Conservation (phyloP, 2,888 invertebrate species). For the Chorisops tibialis region DNA sequence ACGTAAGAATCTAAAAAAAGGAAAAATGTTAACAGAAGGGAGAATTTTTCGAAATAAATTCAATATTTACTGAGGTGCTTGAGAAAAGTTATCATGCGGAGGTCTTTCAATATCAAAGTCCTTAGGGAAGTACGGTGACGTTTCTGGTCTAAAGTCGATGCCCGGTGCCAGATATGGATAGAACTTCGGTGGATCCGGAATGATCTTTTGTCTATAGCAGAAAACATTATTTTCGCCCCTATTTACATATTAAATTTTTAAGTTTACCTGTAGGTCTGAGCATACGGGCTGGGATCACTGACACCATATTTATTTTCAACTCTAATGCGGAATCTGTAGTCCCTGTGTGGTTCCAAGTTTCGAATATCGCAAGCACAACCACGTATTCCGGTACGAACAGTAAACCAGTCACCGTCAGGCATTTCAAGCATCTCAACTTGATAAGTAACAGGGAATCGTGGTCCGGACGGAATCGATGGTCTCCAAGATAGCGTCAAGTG, state of each 20-base stretch:
- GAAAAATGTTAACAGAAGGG: neutral
- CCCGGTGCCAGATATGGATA: constrained; percentile 76
- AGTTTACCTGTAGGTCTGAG: constrained; percentile 63
- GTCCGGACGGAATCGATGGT: constrained; percentile 84
- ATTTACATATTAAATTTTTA: neutral
- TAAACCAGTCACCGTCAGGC: constrained; percentile 91
- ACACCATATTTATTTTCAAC: constrained; percentile 97
- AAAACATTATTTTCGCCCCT: neutral
- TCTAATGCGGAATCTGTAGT: constrained; percentile 92
- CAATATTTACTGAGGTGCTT: constrained; percentile 63
- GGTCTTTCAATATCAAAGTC: constrained; percentile 88
- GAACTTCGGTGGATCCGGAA: constrained; percentile 76
- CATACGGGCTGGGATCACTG: constrained; percentile 92
- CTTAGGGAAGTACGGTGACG: constrained; percentile 84
- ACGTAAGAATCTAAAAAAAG: constrained; percentile 65
- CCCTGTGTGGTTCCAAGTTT: constrained; percentile 86
- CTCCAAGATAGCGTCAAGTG: constrained; percentile 89
- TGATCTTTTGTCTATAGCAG: constrained; percentile 62
- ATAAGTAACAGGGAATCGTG: constrained; percentile 88
- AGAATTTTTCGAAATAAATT: neutral
- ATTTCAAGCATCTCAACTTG: constrained; percentile 89
- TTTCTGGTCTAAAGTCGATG: constrained; percentile 79
- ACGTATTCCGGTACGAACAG: constrained; percentile 77
- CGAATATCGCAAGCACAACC: constrained; percentile 87
- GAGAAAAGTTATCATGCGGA: constrained; percentile 78